Evolutionary conservation across 2,113 vertebrate species (phyloP).

Genomic region (Atherinomorus stipes): DNA sequence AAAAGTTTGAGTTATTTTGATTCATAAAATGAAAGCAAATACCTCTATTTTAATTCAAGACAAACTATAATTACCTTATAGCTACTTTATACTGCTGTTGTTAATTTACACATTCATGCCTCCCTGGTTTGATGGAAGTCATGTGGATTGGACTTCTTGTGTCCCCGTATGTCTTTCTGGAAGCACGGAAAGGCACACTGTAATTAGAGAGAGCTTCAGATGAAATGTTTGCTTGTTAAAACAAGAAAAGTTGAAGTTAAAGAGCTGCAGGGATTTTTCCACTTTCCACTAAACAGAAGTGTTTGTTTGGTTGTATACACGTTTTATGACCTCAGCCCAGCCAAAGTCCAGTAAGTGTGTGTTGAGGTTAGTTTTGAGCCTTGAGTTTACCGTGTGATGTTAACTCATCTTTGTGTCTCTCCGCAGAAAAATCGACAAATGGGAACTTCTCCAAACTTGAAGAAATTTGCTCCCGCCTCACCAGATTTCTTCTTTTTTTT

Average conservation of each 20-base stretch:
- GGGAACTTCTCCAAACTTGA: conserved; percentile 49
- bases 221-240: conserved; percentile 67
- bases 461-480: conserved; percentile 42
- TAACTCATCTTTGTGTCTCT: conserved; percentile 39
- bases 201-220: conserved; percentile 54
- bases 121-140: conserved; percentile 33
- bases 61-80: too few species aligned
- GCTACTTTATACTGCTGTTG: neutral
- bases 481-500: neutral
- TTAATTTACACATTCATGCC: conserved; percentile 29
- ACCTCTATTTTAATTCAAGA: too few species aligned
- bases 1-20: neutral
- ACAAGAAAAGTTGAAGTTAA: conserved; percentile 41
- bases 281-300: conserved; percentile 37
- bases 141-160: conserved; percentile 25
- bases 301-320: conserved; percentile 44
- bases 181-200: conserved; percentile 28
- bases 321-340: conserved; percentile 33
- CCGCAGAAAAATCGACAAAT: conserved; percentile 60
- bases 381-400: neutral
- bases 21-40: neutral
- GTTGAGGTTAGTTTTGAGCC: neutral
- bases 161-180: conserved; percentile 3
- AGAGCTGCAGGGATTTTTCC: conserved; percentile 53
- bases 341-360: neutral